Conservation (phyloP, 2,113 vertebrate species). For the Festucalex cinctus region DNA sequence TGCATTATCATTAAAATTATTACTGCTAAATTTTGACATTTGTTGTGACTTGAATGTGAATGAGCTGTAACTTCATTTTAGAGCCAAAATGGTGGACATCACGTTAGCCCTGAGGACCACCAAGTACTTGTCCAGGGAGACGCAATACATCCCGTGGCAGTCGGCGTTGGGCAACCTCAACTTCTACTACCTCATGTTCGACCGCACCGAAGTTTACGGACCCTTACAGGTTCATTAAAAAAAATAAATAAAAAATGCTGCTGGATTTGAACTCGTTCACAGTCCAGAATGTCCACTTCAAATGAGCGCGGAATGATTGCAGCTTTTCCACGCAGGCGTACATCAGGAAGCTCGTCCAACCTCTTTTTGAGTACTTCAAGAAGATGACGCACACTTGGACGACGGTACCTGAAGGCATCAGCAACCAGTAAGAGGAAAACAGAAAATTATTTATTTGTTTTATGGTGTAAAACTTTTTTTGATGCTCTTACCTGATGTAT, state of each 20-base stretch:
- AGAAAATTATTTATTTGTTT: background rate
- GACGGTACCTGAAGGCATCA: conserved; percentile 42
- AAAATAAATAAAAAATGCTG: too few relatives aligned
- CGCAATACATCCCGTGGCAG: conserved; percentile 83
- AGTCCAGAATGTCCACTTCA: too few relatives aligned
- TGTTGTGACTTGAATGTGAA: background rate
- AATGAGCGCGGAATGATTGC: background rate
- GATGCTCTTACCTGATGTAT: background rate
- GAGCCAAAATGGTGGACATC: conserved; percentile 68
- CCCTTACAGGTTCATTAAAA: conserved; percentile 79
- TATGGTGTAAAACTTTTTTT: background rate
- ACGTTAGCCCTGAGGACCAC: conserved; percentile 82
- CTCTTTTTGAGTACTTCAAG: conserved; percentile 76
- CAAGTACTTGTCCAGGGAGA: conserved; percentile 74
- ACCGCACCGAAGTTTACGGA: conserved; percentile 82
- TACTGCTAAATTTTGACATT: too few relatives aligned
- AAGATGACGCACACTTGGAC: conserved; percentile 58
- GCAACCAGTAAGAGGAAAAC: conserved; percentile 78
- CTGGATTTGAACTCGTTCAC: too few relatives aligned
- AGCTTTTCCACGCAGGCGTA: conserved; percentile 71
- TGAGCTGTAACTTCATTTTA: conserved; percentile 40
- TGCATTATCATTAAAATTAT: too few relatives aligned
- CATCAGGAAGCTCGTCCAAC: conserved; percentile 75
- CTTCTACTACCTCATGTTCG: conserved; percentile 83
- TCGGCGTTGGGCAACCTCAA: conserved; percentile 77